Conservation (phyloP, 2,797 vertebrate genomes). For the Scomberomorus guttatus region DNA sequence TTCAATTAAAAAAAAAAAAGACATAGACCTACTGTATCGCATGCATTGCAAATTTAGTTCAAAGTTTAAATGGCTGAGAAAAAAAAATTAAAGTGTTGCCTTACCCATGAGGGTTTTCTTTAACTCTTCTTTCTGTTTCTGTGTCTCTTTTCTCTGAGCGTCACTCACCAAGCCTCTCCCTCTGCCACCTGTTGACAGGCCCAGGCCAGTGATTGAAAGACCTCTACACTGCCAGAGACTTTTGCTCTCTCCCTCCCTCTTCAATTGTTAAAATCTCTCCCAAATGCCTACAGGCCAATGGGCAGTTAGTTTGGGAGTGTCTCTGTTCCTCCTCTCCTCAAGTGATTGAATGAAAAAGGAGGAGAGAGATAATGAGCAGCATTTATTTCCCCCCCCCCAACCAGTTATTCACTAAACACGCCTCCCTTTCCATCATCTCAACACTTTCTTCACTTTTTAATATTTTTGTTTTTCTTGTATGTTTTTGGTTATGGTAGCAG, state of each 20-base stretch:
- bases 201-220: conserved; percentile 61
- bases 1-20: background rate
- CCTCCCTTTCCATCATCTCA: conserved; percentile 13
- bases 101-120: conserved; percentile 74
- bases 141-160: conserved; percentile 50
- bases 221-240: conserved; percentile 54
- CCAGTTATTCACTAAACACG: conserved; percentile 56
- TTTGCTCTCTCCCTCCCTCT: conserved; percentile 63
- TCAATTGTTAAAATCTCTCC: conserved; percentile 82
- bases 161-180: conserved; percentile 53
- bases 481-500: conserved; percentile 45
- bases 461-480: background rate
- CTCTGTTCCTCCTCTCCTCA: conserved; percentile 64
- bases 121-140: conserved; percentile 47
- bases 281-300: conserved; percentile 82
- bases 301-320: conserved; percentile 80
- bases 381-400: conserved; percentile 42
- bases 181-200: conserved; percentile 84
- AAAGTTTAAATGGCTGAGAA: background rate
- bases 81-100: conserved; percentile 31
- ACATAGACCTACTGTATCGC: background rate
- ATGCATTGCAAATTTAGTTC: background rate
- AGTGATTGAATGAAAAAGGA: conserved; percentile 59
- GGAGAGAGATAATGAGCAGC: conserved; percentile 68
- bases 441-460: conserved; percentile 16